phyloP scores from a whole-genome alignment of 2,113 vertebrate genomes.

The Halcyon senegalensis region DNA sequence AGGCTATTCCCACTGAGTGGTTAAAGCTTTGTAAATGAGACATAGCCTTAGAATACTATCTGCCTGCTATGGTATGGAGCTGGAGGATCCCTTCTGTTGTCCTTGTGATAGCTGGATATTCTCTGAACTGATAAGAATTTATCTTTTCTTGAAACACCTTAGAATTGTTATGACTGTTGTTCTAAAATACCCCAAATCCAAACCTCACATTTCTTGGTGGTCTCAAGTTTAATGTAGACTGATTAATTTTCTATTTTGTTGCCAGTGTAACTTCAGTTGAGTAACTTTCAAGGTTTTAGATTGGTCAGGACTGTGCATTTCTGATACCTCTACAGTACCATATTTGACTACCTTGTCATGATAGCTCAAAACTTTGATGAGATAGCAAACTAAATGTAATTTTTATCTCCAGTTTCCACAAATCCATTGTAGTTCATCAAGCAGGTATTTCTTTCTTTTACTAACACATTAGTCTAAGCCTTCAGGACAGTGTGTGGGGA shows the following conservation, averaged over 20 bases:
- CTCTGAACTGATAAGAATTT: not conserved
- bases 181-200: not conserved
- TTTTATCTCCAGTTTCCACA: not conserved
- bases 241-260: not conserved
- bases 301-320: not conserved
- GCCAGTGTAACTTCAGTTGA: not conserved
- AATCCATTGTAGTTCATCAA: not conserved
- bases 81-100: not conserved
- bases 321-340: not conserved
- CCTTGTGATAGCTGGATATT: not conserved
- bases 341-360: slow-evolving; percentile 6
- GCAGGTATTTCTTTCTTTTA: not conserved
- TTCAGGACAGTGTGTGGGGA: not conserved
- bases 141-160: not conserved
- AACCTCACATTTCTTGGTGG: not conserved
- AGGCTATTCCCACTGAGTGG: not conserved
- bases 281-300: not conserved
- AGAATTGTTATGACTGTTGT: not conserved
- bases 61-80: not conserved
- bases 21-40: not conserved
- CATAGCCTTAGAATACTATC: not conserved
- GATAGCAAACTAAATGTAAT: not conserved
- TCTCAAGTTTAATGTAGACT: not conserved
- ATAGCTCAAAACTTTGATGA: not conserved
- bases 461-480: not conserved